Percentiles rank a stretch among this genome's conserved stretches.
Conservation (phyloP, 1,140 invertebrate genomes). For the Lineus longissimus region DNA sequence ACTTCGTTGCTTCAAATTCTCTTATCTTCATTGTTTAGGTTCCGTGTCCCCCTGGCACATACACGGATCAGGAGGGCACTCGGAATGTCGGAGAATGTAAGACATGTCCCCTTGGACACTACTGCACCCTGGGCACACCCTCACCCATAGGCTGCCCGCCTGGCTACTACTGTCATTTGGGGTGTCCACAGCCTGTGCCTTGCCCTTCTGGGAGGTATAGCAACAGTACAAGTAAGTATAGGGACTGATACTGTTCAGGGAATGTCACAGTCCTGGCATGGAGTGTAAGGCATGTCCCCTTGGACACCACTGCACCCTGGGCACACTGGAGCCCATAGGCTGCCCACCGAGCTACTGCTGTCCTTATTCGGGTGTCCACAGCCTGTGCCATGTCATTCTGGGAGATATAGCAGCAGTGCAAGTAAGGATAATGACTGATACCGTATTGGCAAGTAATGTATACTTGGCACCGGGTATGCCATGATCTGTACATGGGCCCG, state of each 20-base stretch:
- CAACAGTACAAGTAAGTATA: slow-evolving; percentile 31
- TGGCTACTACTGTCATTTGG: slow-evolving; percentile 42
- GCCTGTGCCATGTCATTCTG: slow-evolving; percentile 42
- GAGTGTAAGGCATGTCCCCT: slow-evolving; percentile 39
- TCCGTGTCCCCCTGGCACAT: slow-evolving; percentile 45
- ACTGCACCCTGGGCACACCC: slow-evolving; percentile 38
- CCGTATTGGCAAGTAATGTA: too few relatives aligned
- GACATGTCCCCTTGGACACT: slow-evolving; percentile 38
- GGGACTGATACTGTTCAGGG: too few relatives aligned
- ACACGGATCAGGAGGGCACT: slow-evolving; percentile 32
- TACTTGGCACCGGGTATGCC: too few relatives aligned
- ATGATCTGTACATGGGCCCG: too few relatives aligned
- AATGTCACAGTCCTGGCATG: too few relatives aligned
- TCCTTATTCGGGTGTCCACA: slow-evolving; percentile 23
- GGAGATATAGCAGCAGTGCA: slow-evolving; percentile 38
- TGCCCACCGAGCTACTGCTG: slow-evolving; percentile 48
- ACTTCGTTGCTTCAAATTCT: too few relatives aligned
- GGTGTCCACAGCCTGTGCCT: slow-evolving; percentile 30
- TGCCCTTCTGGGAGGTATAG: slow-evolving; percentile 47
- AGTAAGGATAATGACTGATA: slow-evolving; percentile 31
- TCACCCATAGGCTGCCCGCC: slow-evolving; percentile 32
- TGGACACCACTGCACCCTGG: slow-evolving; percentile 40
- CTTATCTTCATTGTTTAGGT: too few relatives aligned
- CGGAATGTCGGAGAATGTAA: slow-evolving; percentile 37
- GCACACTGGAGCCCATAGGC: slow-evolving; percentile 27